phyloP scores from a whole-genome alignment of 2,797 vertebrate species.

The Denticeps clupeoides region DNA sequence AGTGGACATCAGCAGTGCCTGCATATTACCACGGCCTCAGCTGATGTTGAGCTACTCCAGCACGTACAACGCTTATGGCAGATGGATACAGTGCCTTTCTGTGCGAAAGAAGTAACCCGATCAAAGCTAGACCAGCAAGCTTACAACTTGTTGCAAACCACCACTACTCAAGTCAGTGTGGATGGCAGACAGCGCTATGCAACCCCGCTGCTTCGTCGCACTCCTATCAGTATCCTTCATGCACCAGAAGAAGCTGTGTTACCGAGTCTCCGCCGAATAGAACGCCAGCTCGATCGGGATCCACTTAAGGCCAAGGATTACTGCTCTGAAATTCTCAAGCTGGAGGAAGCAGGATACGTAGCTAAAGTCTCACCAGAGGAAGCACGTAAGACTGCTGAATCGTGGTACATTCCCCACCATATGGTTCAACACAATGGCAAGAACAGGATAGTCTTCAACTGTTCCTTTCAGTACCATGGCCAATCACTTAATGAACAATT shows the following conservation, averaged over 20 bases:
- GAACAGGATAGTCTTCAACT: conserved; percentile 12
- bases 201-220: not conserved
- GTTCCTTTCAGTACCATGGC: conserved; percentile 7
- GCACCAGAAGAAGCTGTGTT: not conserved
- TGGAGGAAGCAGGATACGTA: conserved; percentile 6
- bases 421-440: conserved; percentile 22
- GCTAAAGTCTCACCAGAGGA: conserved; percentile 6
- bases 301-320: not conserved
- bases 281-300: conserved; percentile 12
- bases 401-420: conserved; percentile 16
- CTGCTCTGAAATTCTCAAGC: conserved; percentile 7
- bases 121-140: conserved; percentile 19
- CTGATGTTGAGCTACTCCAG: not conserved
- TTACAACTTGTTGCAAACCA: conserved; percentile 7
- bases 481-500: conserved; percentile 3
- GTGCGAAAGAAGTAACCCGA: not conserved
- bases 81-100: conserved; percentile 10
- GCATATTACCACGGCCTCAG: not conserved
- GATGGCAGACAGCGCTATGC: not conserved
- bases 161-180: not conserved
- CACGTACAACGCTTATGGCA: conserved; percentile 13
- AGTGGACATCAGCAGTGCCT: conserved; percentile 18
- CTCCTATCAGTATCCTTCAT: not conserved
- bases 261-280: conserved; percentile 1
- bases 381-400: not conserved